A percentile compares a stretch with the other conserved stretches of the same genome.
These are phyloP conservation scores for Aramus guarauna DNA, from an alignment of 2,113 vertebrate genomes.

Conservation along the genomic window DNA sequence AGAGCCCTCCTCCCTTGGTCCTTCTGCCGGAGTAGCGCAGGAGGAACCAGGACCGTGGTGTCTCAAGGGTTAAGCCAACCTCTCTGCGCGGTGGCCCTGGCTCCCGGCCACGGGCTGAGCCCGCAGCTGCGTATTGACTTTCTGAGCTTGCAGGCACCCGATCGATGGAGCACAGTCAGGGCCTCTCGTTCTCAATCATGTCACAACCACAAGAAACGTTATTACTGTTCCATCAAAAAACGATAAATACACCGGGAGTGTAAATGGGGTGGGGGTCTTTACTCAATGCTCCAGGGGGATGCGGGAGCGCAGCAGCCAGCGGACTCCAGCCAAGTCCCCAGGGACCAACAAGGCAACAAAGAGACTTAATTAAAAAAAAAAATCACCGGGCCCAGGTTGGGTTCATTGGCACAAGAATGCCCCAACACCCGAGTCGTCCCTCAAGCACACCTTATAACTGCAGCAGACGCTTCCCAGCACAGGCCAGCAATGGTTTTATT, in stretches of 20 bases:
- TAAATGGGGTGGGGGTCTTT: neutral
- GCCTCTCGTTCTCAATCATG: neutral
- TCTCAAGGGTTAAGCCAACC: neutral
- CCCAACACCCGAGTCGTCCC: neutral
- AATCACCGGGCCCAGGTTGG: neutral
- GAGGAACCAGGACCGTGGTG: accelerated
- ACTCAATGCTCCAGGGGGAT: neutral
- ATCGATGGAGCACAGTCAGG: neutral
- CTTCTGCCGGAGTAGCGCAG: neutral
- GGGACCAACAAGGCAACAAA: neutral
- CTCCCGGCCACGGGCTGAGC: neutral
- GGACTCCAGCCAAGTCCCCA: neutral
- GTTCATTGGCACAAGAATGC: too few relatives aligned
- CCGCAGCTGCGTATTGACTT: neutral
- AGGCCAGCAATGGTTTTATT: neutral
- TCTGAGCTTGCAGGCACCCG: neutral
- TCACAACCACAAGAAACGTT: neutral
- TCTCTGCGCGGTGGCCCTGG: neutral
- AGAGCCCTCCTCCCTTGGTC: neutral
- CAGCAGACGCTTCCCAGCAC: neutral
- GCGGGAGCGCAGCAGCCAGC: accelerated
- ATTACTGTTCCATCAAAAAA: neutral
- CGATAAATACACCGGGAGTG: neutral
- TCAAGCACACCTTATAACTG: neutral
- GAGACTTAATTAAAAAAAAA: neutral